Evolutionary conservation across 53 echinoderm and acorn worm species (phyloP).

Genomic region (Arbacia lixula): DNA sequence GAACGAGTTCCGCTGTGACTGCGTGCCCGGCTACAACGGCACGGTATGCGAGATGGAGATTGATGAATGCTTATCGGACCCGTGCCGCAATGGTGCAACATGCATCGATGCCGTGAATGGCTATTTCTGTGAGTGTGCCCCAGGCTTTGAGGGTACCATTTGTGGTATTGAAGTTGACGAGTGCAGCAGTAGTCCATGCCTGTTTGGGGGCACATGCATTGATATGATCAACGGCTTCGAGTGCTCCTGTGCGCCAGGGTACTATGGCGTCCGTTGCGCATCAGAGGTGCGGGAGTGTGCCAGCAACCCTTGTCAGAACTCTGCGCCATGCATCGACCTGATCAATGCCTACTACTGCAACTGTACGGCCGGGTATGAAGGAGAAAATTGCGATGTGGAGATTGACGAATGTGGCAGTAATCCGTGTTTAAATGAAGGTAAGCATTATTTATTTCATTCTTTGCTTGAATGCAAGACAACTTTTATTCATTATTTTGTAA

Average conservation of each 20-base stretch:
- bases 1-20: constrained; percentile 73
- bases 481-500: no score
- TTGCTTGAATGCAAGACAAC: no score
- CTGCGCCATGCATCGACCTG: constrained; percentile 65
- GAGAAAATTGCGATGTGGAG: constrained; percentile 75
- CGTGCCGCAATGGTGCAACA: constrained; percentile 77
- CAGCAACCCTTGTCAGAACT: constrained; percentile 76
- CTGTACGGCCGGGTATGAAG: constrained; percentile 70
- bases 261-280: constrained; percentile 64
- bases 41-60: constrained; percentile 70
- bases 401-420: constrained; percentile 81
- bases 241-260: constrained; percentile 76
- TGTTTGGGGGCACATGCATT: constrained; percentile 69
- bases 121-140: constrained; percentile 71
- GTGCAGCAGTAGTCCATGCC: constrained; percentile 83
- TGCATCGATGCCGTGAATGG: constrained; percentile 72
- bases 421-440: constrained; percentile 89
- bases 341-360: constrained; percentile 72
- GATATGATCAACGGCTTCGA: constrained; percentile 70
- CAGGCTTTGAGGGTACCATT: constrained; percentile 69
- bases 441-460: no score
- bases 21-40: constrained; percentile 70
- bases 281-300: constrained; percentile 73
- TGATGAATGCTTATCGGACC: constrained; percentile 81
- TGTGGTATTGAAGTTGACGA: constrained; percentile 87